These are phyloP conservation scores for Cantharis nigra DNA, from an alignment of 2,888 invertebrate genomes.

Conservation along the genomic window DNA sequence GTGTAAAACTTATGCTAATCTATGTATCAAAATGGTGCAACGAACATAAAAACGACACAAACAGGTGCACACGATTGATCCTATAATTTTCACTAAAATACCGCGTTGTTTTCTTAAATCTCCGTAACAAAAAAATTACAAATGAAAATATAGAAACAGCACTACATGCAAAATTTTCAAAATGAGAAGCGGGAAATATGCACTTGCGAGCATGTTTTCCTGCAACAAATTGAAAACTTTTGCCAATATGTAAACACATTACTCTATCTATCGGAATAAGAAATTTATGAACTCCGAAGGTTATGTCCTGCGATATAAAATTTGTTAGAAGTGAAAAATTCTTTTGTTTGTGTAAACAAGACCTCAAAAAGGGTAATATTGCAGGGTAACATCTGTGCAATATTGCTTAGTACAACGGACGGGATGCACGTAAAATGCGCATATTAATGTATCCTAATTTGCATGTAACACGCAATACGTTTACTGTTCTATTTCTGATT, in stretches of 20 bases:
- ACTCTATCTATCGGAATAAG: not conserved
- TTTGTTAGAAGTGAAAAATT: constrained; percentile 41
- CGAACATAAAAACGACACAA: too few species aligned
- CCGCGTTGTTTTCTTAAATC: too few species aligned
- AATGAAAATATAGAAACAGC: not conserved
- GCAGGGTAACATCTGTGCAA: constrained; percentile 46
- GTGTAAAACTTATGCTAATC: too few species aligned
- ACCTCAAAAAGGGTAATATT: constrained; percentile 48
- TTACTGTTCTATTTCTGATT: constrained; percentile 32
- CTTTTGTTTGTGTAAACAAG: constrained; percentile 53
- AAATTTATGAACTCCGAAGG: not conserved
- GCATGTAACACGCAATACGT: constrained; percentile 55
- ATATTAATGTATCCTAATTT: constrained; percentile 56
- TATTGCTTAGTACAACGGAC: constrained; percentile 45
- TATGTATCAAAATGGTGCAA: too few species aligned
- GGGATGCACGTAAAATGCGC: constrained; percentile 53
- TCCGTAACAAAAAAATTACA: not conserved
- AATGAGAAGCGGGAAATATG: not conserved
- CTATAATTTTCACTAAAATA: too few species aligned
- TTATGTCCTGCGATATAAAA: not conserved
- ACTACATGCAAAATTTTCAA: not conserved
- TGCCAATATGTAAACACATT: not conserved
- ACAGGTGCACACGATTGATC: too few species aligned
- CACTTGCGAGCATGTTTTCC: not conserved
- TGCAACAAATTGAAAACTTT: not conserved